Base-by-base conservation (phyloP, 2,113 vertebrate genomes). In the Micromys minutus region DNA sequence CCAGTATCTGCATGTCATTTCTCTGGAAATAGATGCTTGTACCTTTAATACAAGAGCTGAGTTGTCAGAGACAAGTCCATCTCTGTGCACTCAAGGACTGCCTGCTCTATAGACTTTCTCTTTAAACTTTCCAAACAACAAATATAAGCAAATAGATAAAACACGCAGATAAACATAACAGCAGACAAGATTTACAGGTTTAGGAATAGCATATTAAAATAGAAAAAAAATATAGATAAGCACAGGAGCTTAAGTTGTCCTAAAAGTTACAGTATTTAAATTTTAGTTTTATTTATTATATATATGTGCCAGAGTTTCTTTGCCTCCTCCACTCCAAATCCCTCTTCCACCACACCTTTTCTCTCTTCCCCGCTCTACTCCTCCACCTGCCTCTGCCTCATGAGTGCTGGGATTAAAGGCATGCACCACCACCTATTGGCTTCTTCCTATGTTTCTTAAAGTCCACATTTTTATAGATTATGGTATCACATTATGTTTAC, bases 391-490 rank as follows among this genome's bases (percentile, higher is more conserved):
- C 29, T 63, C 36, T 67, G 65, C 31, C 5, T 36, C 65, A 34
- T 4, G 65, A 34, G 65, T 67, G 31, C 65, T 67, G 5, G 65
- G 5, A 36, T 67, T 67, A 36, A 67, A 67, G 65, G 2, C 31
- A 67, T 67, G 31, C 13, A 67, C 63, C 29, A 65, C 63, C 29
- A 65, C 31, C 31, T 67, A 36, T 16, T 67, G 65, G 29, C 31
- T 67, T 67, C 31, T 67, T 67, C 31, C 65, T 67, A 34, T 67
- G 31, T 36, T 67, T 67, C 5, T 36, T 67, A 95, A 65, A 95
- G n/a, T 91, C 95, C 65, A 61, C 57, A 90, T 96, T 97, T 93
- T 5, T 95, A 16, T 85, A 74, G 61, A 57, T 85, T 91, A 96
- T 97, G 81, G 29, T 89, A 34, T 3, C 88, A 90, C 71, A 76